Evolutionary conservation across 2,888 invertebrate species (phyloP), one percentile per base, ranked within the genome.

Genomic region (Monochamus alternatus): DNA sequence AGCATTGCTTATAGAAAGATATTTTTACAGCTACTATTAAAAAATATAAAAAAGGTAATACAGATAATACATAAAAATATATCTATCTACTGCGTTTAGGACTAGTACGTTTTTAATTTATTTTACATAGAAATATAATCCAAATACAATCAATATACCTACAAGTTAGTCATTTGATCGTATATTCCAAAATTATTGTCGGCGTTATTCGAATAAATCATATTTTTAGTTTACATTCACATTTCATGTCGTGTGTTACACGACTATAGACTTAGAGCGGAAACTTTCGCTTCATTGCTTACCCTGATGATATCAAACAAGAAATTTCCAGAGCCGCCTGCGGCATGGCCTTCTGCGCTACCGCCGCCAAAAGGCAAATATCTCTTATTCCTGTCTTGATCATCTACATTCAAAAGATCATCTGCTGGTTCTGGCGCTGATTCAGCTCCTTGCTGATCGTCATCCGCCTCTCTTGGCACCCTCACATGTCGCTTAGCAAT

Each of bases 281-380:
- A 51, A n/a, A 55, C n/a, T 78, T 78, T 78, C 62, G 81, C 80
- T 75, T 66, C 76, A 75, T 78, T 83, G 91, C 95, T 94, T 91
- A 96, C 96, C 92, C 96, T 92, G 89, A 96, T 95, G 87, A 96
- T 94, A 89, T 96, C 96, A 89, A 96, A 96, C 82, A 96, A 91
- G 92, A 96, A 96, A 91, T 96, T 96, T 79, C 96, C 96, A 68
- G 95, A 95, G 73, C 95, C 95, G 80, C 94, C 95, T 10, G 89
- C 89, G 78, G 89, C 87, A 74, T 84, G 85, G 63, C 83, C 86
- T 58, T 86, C 88, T 65, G 91, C 91, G 59, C 87, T 87, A 78
- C 91, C 92, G 30, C 91, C 92, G 30, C 93, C 93, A 87, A 94
- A 94, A 86, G 92, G 93, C 85, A 94, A 90, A 89, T 93, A 94